Base-by-base conservation (phyloP, 2,888 invertebrate genomes). In the Lepetodrilus schrolli region DNA sequence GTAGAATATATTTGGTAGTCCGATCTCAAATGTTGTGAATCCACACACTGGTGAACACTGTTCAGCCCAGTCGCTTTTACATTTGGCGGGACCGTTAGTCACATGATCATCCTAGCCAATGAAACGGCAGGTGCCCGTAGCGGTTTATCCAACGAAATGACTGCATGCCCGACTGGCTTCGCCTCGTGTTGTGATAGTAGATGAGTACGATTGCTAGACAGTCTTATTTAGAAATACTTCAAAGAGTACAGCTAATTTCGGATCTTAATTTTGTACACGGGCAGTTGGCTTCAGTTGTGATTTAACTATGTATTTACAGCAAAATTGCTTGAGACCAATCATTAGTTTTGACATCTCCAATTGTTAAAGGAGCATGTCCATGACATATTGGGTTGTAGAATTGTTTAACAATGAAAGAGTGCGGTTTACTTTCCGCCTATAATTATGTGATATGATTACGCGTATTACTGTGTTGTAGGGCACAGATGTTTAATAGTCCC, bases 71-170 rank as follows among this genome's bases (percentile, higher is more conserved):
- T 72, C 73, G 74, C 76, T 80, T 83, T 86, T 72, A 76, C 78
- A 84, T 82, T 85, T 87, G 84, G 87, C 87, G 87, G 84, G 84
- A 79, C 82, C 82, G 85, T 83, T 84, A 78, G 78, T 70, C 87
- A 85, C 83, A 82, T 85, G 87, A 82, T 69, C 3, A 23, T 34
- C 49, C 74, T 26, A 70, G 51, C 86, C 85, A 86, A 87, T 85
- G 74, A 83, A 65, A 78, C 43, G 66, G 66, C 66, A 65, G 70
- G 71, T 26, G 58, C 71, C 66, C 68, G 73, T 38, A 37, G 37
- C 50, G 43, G 49, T 48, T 70, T 37, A 70, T 23, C 49, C 70
- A 68, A 34, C 47, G 43, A 68, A 23, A 43, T 21, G 13, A 7
- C 13, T 17, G 38, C 43, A 72, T 66, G 58, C 43, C 47, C 72